Conservation (phyloP, 2,113 vertebrate species). For the Girardinichthys multiradiatus region DNA sequence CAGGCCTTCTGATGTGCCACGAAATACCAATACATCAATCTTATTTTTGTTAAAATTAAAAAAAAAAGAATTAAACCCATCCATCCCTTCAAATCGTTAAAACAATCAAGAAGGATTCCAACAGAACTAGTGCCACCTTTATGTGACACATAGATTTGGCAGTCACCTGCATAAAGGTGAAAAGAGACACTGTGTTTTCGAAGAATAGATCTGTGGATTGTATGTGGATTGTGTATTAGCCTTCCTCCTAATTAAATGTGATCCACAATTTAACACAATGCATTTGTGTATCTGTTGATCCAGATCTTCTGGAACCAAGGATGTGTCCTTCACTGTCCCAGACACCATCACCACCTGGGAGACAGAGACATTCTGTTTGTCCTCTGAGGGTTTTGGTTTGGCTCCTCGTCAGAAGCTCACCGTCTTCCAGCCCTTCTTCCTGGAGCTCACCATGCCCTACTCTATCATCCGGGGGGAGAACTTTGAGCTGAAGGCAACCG, state of each 20-base stretch:
- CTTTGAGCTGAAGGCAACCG: conserved; percentile 87
- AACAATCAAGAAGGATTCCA: no score
- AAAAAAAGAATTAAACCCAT: no score
- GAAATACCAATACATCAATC: no score
- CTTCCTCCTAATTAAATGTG: background rate
- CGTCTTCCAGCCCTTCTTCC: conserved; percentile 90
- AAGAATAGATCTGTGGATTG: no score
- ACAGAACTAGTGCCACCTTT: no score
- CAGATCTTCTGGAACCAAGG: conserved; percentile 79
- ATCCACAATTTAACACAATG: background rate
- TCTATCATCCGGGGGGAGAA: conserved; percentile 87
- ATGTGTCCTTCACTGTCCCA: conserved; percentile 78
- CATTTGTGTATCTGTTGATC: conserved; percentile 7
- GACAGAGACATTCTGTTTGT: conserved; percentile 85
- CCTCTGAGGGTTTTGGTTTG: conserved; percentile 83
- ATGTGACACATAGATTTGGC: no score
- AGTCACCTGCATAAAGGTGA: no score
- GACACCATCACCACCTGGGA: conserved; percentile 93
- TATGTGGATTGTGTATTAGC: no score
- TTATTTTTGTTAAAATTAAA: no score
- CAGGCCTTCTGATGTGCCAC: no score
- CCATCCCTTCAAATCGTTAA: no score
- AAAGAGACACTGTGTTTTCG: no score
- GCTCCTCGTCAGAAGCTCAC: conserved; percentile 78
- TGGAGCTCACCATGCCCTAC: conserved; percentile 88